Conservation (phyloP, 2,888 invertebrate species). For the Acanthosepion pharaonis region DNA sequence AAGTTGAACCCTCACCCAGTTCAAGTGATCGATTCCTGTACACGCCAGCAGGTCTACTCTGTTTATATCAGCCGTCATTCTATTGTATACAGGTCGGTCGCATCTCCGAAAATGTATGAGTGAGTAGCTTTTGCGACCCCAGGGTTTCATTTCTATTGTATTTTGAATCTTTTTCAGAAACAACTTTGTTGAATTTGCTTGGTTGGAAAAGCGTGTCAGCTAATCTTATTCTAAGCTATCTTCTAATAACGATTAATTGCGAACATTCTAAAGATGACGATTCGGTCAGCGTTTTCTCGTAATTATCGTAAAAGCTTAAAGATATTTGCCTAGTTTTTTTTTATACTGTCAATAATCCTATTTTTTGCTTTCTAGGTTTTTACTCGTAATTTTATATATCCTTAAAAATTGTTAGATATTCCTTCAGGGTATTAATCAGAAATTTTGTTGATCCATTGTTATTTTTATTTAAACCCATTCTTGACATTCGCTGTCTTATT, state of each 20-base stretch:
- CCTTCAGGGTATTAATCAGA: too few species aligned
- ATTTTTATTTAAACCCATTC: too few species aligned
- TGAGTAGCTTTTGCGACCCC: neutral
- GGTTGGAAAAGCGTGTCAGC: too few species aligned
- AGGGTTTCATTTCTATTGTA: slow-evolving; percentile 9
- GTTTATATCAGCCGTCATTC: slow-evolving; percentile 13
- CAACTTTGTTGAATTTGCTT: neutral
- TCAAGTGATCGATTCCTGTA: neutral
- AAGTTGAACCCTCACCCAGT: slow-evolving; percentile 9
- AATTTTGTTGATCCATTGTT: too few species aligned
- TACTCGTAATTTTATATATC: too few species aligned
- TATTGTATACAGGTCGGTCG: slow-evolving; percentile 23
- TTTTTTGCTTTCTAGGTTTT: too few species aligned
- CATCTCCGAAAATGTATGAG: slow-evolving; percentile 21
- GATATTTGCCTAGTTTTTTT: too few species aligned
- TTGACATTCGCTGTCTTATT: too few species aligned
- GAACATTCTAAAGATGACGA: neutral
- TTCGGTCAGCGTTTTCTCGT: neutral
- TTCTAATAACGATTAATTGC: neutral
- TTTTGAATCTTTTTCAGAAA: slow-evolving; percentile 33
- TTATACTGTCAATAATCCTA: too few species aligned
- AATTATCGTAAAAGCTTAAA: too few species aligned
- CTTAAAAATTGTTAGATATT: too few species aligned
- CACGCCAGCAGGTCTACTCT: neutral
- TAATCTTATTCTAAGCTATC: neutral